Evolutionary conservation across 2,797 vertebrate genomes (phyloP), one percentile per base, ranked within the genome.

Genomic region (Centropyge bicolor): DNA sequence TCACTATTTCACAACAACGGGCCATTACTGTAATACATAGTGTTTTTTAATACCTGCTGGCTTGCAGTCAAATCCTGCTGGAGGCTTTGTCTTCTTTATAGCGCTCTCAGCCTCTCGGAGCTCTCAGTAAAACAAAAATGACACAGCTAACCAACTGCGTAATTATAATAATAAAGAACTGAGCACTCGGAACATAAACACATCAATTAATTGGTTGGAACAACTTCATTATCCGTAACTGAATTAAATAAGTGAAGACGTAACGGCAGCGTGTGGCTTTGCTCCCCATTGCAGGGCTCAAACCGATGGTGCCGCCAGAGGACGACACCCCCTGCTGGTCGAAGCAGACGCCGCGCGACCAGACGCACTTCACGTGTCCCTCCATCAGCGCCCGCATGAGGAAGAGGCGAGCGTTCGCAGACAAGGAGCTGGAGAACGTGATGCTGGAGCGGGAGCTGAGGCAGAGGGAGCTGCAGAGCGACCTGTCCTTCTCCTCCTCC

Each of bases 351-450:
- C 84, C 81, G 45, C 60, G 46, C 0, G 80, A 81, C 11, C 89
- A 77, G 11, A 45, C 78, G 0, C 82, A 78, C 54, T 43, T 83
- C 40, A 27, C 89, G 0, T 91, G 92, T 70, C 92, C 93, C 45
- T 63, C 91, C 12, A 66, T 95, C 65, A 96, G 93, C 54, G 84
- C 95, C 57, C 91, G 94, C 48, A 95, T 93, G 94, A 96, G 94
- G 84, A 96, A 95, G 86, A 78, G 76, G 77, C 86, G 93, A 78
- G 86, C 94, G 0, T 96, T 96, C 41, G 95, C 94, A 2, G 95
- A 94, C 89, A 94, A 94, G 86, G 95, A 96, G 85, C 91, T 97
- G 81, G 94, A 96, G 76, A 92, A 89, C 5, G 91, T 95, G 90
- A 95, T 95, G 95, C 63, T 94, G 82, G 92, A 96, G 80, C 78